phyloP scores from a whole-genome alignment of 2,797 vertebrate genomes.

The Periophthalmus magnuspinnatus region DNA sequence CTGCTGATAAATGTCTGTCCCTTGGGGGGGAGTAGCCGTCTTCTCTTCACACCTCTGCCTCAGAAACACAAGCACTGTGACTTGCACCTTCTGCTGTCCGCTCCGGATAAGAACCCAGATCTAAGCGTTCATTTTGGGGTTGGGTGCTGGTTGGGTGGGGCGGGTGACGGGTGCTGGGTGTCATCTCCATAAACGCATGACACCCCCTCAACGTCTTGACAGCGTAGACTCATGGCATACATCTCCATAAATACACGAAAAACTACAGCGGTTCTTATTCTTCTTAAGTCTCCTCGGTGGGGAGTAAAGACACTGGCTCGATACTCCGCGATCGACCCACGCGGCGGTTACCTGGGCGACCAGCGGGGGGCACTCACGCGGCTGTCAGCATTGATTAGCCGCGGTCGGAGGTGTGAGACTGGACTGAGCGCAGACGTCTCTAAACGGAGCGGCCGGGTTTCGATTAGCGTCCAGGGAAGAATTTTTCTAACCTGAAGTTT shows the following conservation, averaged over 20 bases:
- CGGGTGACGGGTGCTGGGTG: neutral
- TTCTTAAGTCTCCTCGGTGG: conserved; percentile 32
- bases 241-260: neutral
- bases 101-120: conserved; percentile 12
- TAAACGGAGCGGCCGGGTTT: conserved; percentile 21
- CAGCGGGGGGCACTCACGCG: conserved; percentile 35
- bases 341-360: conserved; percentile 60
- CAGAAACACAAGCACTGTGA: conserved; percentile 15
- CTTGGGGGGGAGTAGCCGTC: neutral
- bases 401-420: conserved; percentile 40
- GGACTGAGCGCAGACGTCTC: conserved; percentile 32
- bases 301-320: conserved; percentile 44
- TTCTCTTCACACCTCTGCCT: conserved; percentile 26
- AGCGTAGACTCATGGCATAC: neutral
- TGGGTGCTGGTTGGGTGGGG: neutral
- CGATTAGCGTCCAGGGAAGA: conserved; percentile 29
- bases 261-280: conserved; percentile 23
- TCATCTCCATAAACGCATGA: conserved; percentile 5
- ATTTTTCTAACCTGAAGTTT: conserved; percentile 21
- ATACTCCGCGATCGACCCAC: conserved; percentile 59
- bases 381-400: conserved; percentile 60
- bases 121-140: neutral
- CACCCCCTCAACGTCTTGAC: conserved; percentile 5
- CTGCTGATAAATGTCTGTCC: conserved; percentile 10
- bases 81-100: conserved; percentile 3